A percentile compares a stretch with the other conserved stretches of the same genome.
Conservation (phyloP, 2,797 vertebrate genomes). For the Remorina albescens region DNA sequence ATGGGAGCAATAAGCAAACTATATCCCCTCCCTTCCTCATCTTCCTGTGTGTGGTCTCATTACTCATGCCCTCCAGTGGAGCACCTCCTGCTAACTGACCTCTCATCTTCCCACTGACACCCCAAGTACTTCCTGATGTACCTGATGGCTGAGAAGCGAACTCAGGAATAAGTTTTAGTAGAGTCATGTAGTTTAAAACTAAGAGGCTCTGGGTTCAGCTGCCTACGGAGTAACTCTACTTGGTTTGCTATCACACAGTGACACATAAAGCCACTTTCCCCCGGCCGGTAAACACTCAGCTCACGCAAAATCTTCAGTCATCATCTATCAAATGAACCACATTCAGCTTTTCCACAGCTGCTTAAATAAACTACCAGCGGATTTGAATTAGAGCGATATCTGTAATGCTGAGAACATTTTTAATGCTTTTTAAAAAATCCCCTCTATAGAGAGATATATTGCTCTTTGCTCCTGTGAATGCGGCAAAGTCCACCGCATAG, state of each 20-base stretch:
- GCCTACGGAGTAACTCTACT: neutral
- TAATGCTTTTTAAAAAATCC: neutral
- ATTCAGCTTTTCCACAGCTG: neutral
- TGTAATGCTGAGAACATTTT: neutral
- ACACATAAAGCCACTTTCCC: neutral
- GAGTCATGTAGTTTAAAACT: neutral
- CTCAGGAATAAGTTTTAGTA: constrained; percentile 6
- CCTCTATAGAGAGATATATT: neutral
- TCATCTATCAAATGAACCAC: neutral
- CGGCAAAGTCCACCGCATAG: neutral
- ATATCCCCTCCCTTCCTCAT: neutral
- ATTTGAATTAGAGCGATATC: too few species aligned
- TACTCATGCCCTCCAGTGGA: constrained; percentile 9
- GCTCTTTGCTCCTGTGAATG: neutral
- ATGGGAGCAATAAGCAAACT: constrained; percentile 26
- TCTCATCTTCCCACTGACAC: constrained; percentile 23
- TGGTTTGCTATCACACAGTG: neutral
- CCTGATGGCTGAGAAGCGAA: constrained; percentile 1
- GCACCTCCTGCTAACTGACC: constrained; percentile 18
- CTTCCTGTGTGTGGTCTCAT: constrained; percentile 18
- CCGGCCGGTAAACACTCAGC: neutral
- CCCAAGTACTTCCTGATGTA: constrained; percentile 12
- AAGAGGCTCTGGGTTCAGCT: neutral
- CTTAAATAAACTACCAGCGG: neutral
- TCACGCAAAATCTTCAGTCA: neutral